These are phyloP conservation scores for Planococcus citri DNA, from an alignment of 1,140 invertebrate genomes.

Conservation along the genomic window DNA sequence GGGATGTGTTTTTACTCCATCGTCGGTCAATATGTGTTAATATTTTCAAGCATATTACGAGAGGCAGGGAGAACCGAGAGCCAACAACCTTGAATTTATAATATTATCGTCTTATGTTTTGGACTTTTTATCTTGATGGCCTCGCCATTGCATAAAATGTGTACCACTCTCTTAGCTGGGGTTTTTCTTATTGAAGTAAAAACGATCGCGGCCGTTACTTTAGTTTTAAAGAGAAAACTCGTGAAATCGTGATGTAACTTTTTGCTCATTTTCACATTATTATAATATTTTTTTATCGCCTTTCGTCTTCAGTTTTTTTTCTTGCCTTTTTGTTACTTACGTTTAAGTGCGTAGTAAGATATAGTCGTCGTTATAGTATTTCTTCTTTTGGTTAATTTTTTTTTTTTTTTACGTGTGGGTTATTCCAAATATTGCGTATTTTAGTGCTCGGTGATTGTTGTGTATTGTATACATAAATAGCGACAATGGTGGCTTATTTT, in stretches of 20 bases:
- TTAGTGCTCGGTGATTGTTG: too few relatives aligned
- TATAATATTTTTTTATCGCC: not conserved
- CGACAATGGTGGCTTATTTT: too few relatives aligned
- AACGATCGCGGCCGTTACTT: not conserved
- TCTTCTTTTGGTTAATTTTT: too few relatives aligned
- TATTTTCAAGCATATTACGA: slow-evolving; percentile 8
- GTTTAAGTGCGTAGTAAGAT: too few relatives aligned
- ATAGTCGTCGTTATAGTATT: too few relatives aligned
- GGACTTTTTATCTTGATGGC: slow-evolving; percentile 15
- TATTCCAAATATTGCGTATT: too few relatives aligned
- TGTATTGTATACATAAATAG: too few relatives aligned
- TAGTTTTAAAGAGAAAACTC: not conserved
- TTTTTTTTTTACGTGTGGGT: too few relatives aligned
- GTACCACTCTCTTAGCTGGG: not conserved
- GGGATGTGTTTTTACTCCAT: too few relatives aligned
- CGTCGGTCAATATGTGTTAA: not conserved
- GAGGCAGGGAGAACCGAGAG: not conserved
- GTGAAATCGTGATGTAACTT: not conserved
- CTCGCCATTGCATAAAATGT: slow-evolving; percentile 17
- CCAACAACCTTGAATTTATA: slow-evolving; percentile 18
- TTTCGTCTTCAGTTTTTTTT: not conserved
- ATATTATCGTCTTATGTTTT: slow-evolving; percentile 19
- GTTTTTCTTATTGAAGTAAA: slow-evolving; percentile 3
- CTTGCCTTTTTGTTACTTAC: too few relatives aligned
- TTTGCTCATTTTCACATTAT: not conserved